These are phyloP conservation scores for Drosophila watanabei DNA, from an alignment of 1,140 invertebrate species.

Conservation along the genomic window DNA sequence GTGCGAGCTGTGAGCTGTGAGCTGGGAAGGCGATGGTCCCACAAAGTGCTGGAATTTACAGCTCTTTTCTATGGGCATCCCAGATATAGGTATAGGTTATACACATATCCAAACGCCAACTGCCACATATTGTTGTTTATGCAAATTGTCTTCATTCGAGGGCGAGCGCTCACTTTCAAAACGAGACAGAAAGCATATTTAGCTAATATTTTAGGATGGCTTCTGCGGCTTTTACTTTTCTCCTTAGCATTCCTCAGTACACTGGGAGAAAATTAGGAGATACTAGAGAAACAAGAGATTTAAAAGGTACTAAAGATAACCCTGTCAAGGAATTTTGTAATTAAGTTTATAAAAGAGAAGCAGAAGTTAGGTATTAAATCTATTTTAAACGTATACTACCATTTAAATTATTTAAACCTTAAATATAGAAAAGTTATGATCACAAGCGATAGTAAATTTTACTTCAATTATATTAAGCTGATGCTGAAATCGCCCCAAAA, in stretches of 20 bases:
- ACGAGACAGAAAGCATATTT: conserved; percentile 61
- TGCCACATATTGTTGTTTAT: conserved; percentile 61
- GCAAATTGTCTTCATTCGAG: conserved; percentile 66
- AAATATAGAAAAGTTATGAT: neutral
- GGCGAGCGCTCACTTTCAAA: conserved; percentile 59
- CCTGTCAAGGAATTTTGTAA: neutral
- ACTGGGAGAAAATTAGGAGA: neutral
- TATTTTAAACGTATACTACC: neutral
- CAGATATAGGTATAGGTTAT: conserved; percentile 15
- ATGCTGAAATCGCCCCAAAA: neutral
- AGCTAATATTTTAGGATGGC: conserved; percentile 67
- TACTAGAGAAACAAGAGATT: neutral
- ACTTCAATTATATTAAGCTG: too few species aligned
- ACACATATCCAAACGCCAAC: conserved; percentile 10
- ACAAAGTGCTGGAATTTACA: conserved; percentile 35
- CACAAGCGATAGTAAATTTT: neutral
- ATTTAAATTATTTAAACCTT: too few species aligned
- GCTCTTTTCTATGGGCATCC: conserved; percentile 23
- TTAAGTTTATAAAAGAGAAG: neutral
- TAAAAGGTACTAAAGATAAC: too few species aligned
- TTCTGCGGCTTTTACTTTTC: conserved; percentile 77
- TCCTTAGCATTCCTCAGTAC: conserved; percentile 35
- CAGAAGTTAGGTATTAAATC: neutral
- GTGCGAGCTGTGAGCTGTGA: neutral
- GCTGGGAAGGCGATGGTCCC: neutral